A percentile compares a stretch with the other conserved stretches of the same genome.
These are phyloP conservation scores for Procavia capensis DNA, from an alignment of 2,113 vertebrate genomes.

Conservation along the genomic window DNA sequence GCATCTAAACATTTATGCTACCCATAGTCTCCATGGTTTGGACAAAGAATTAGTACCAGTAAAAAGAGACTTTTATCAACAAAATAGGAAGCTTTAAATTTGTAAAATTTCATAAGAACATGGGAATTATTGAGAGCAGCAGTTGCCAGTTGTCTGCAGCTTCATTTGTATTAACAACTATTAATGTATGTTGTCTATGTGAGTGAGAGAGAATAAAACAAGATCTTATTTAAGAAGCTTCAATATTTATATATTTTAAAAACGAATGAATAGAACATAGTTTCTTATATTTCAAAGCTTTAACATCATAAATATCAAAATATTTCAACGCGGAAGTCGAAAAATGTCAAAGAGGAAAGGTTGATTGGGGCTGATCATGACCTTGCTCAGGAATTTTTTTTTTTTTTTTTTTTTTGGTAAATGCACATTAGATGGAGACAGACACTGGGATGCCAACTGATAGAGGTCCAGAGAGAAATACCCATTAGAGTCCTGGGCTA, in stretches of 20 bases:
- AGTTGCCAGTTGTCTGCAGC: background rate
- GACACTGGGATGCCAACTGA: background rate
- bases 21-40: background rate
- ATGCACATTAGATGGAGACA: background rate
- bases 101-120: constrained; percentile 35
- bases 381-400: background rate
- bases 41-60: background rate
- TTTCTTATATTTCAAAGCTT: constrained; percentile 22
- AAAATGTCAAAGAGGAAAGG: background rate
- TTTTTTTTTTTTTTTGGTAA: background rate
- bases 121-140: background rate
- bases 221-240: constrained; percentile 19
- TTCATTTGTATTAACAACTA: background rate
- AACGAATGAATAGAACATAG: background rate
- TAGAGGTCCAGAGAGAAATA: background rate
- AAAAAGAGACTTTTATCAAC: background rate
- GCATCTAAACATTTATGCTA: background rate
- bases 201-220: background rate
- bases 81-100: constrained; percentile 21
- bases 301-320: constrained; percentile 21
- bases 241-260: background rate
- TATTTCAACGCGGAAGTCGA: constrained; percentile 11
- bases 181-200: background rate
- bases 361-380: background rate
- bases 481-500: background rate